Evolutionary conservation across 2,113 vertebrate species (phyloP).

Genomic region (Solenodon paradoxus): DNA sequence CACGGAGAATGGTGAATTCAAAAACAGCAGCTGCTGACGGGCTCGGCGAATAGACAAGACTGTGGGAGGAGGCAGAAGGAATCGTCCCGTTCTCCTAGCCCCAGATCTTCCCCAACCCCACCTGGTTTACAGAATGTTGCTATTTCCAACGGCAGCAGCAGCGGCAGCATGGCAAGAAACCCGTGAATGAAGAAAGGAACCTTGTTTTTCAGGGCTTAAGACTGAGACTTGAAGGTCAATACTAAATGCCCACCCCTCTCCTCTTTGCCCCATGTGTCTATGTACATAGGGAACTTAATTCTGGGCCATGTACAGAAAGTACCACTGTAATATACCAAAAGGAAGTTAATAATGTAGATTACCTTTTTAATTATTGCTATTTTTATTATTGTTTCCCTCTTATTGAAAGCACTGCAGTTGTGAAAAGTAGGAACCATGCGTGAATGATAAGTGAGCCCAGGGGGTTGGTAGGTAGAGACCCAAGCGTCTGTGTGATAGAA

Average conservation of each 20-base stretch:
- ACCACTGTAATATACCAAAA: constrained; percentile 84
- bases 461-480: constrained; percentile 23
- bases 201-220: constrained; percentile 72
- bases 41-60: not conserved
- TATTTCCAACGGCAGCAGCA: too few species aligned
- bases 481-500: constrained; percentile 35
- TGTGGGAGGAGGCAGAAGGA: constrained; percentile 43
- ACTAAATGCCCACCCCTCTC: too few species aligned
- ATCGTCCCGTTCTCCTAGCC: not conserved
- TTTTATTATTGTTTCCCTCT: constrained; percentile 83
- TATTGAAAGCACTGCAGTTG: constrained; percentile 83
- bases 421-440: constrained; percentile 62
- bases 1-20: constrained; percentile 99
- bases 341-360: constrained; percentile 86
- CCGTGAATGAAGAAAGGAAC: constrained; percentile 68
- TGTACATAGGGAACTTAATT: constrained; percentile 82
- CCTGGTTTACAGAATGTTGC: constrained; percentile 76
- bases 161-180: constrained; percentile 37
- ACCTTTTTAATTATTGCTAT: constrained; percentile 86
- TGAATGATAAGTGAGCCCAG: constrained; percentile 67
- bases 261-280: constrained; percentile 69
- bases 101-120: constrained; percentile 28
- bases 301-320: constrained; percentile 86
- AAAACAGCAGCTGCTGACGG: constrained; percentile 96
- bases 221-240: constrained; percentile 53